These are phyloP conservation scores for Nephrotoma flavescens DNA, from an alignment of 2,888 invertebrate species.

Conservation along the genomic window DNA sequence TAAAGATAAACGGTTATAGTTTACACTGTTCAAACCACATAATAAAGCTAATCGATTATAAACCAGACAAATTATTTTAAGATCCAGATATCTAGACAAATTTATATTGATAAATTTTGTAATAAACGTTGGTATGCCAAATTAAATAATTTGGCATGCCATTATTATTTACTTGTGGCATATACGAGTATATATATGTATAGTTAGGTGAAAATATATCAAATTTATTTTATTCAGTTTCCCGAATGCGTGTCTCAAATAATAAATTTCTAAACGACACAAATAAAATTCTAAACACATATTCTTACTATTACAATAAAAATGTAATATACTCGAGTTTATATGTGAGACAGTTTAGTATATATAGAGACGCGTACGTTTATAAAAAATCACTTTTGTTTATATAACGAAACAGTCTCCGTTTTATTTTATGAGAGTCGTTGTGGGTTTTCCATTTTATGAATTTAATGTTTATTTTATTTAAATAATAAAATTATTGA, in stretches of 20 bases:
- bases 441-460: background rate
- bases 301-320: background rate
- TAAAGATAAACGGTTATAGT: too few relatives aligned
- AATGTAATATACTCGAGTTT: background rate
- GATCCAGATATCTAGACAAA: too few relatives aligned
- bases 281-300: background rate
- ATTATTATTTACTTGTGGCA: too few relatives aligned
- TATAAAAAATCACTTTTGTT: background rate
- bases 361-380: background rate
- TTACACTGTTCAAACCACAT: too few relatives aligned
- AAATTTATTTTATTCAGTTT: too few relatives aligned
- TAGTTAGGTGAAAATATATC: too few relatives aligned
- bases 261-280: background rate
- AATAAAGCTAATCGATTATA: too few relatives aligned
- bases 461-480: background rate
- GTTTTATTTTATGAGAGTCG: background rate
- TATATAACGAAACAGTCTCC: background rate
- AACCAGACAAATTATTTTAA: too few relatives aligned
- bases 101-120: too few relatives aligned
- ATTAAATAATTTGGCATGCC: too few relatives aligned
- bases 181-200: too few relatives aligned
- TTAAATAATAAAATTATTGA: background rate
- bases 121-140: too few relatives aligned
- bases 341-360: background rate
- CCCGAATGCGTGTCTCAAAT: background rate